These are phyloP conservation scores for Microctonus hyperodae DNA, from an alignment of 2,888 invertebrate species.

Conservation along the genomic window DNA sequence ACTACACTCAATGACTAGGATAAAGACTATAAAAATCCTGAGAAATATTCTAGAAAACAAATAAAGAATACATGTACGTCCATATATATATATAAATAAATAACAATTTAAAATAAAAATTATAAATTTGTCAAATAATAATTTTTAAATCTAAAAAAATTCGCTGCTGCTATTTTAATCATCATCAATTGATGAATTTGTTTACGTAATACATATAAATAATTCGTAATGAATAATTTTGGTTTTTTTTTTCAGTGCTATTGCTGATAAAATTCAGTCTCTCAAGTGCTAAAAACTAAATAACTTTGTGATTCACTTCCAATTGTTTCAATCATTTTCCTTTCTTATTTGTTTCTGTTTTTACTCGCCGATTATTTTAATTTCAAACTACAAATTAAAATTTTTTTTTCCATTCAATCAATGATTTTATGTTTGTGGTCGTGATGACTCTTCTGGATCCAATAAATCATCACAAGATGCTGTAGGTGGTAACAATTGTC, in stretches of 20 bases:
- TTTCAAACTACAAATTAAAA: constrained; percentile 5
- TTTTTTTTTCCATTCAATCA: background rate
- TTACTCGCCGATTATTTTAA: constrained; percentile 11
- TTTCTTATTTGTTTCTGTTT: constrained; percentile 19
- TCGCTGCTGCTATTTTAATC: background rate
- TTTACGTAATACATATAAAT: constrained; percentile 18
- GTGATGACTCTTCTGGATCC: constrained; percentile 59
- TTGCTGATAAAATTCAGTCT: constrained; percentile 39
- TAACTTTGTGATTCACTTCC: constrained; percentile 12
- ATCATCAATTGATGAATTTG: no score
- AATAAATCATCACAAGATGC: constrained; percentile 60
- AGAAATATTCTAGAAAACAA: background rate
- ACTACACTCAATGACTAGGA: constrained; percentile 10
- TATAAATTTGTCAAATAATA: background rate
- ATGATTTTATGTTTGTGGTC: constrained; percentile 49
- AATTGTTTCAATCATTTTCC: background rate
- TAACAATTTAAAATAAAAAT: constrained; percentile 11
- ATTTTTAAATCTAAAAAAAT: background rate
- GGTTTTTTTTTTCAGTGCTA: constrained; percentile 20
- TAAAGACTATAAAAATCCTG: background rate
- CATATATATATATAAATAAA: constrained; percentile 23
- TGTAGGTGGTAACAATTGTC: constrained; percentile 59
- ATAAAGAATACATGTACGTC: background rate
- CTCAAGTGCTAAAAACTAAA: constrained; percentile 40
- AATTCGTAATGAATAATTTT: constrained; percentile 23